Conservation (phyloP, 2,797 vertebrate species). For the Brachymystax lenok region DNA sequence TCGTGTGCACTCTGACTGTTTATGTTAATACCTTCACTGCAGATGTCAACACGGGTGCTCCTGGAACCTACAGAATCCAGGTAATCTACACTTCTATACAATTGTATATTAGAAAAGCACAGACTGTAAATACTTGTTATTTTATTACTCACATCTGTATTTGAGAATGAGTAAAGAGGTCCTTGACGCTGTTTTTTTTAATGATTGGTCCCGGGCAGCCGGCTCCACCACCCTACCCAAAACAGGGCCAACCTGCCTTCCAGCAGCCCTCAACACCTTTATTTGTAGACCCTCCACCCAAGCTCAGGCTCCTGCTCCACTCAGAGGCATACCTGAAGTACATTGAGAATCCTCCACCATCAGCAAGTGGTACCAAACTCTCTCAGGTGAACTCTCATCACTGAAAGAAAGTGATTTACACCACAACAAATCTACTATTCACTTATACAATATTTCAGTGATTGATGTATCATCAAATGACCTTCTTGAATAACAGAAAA, state of each 20-base stretch:
- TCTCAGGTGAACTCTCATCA: slow-evolving; percentile 81
- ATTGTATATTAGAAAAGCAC: background rate
- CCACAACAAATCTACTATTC: background rate
- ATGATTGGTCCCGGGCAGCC: slow-evolving; percentile 85
- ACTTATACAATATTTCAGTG: background rate
- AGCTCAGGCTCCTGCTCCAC: slow-evolving; percentile 93
- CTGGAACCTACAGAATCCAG: slow-evolving; percentile 88
- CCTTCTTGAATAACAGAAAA: background rate
- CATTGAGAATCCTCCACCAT: slow-evolving; percentile 92
- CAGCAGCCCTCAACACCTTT: slow-evolving; percentile 96
- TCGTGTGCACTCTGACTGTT: background rate
- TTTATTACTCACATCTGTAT: background rate
- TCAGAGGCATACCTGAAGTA: slow-evolving; percentile 97
- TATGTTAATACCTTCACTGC: slow-evolving; percentile 33
- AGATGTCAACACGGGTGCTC: slow-evolving; percentile 84
- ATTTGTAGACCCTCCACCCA: slow-evolving; percentile 95
- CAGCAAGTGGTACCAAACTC: slow-evolving; percentile 97
- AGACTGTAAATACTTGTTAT: background rate
- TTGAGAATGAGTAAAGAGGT: background rate
- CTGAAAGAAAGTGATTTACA: background rate
- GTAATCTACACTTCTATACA: slow-evolving; percentile 70
- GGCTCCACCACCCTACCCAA: slow-evolving; percentile 89
- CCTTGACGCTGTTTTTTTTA: slow-evolving; percentile 72
- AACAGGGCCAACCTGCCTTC: slow-evolving; percentile 84
- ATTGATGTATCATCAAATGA: background rate